Conservation (phyloP, 2,113 vertebrate genomes). For the Natator depressus region DNA sequence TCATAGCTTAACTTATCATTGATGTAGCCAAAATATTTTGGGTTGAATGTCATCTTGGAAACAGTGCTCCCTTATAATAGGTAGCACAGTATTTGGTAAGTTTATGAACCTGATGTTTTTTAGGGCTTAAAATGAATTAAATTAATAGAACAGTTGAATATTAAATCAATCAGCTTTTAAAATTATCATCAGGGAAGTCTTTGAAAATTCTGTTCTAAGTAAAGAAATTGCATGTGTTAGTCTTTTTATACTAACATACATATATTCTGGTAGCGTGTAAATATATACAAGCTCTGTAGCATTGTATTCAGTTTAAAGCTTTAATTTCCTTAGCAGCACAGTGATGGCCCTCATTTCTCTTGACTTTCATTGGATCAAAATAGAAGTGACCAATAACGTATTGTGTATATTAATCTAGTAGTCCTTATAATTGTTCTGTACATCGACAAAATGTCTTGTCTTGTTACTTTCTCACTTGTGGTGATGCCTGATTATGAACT, state of each 20-base stretch:
- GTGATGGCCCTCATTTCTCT: not conserved
- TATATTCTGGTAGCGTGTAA: not conserved
- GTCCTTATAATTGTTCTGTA: not conserved
- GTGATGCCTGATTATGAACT: not conserved
- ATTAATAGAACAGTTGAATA: not conserved
- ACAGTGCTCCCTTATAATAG: not conserved
- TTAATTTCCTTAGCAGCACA: not conserved
- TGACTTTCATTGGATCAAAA: not conserved
- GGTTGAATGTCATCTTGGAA: not conserved
- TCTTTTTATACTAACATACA: not conserved
- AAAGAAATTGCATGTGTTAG: not conserved
- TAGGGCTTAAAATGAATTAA: not conserved
- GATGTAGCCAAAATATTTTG: not conserved
- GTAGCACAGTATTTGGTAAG: not conserved
- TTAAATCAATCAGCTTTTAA: not conserved
- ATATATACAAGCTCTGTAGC: not conserved
- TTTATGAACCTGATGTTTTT: rapidly evolving
- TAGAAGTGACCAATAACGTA: not conserved
- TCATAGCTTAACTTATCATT: not conserved
- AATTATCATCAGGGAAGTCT: not conserved
- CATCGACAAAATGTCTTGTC: not conserved
- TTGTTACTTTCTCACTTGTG: not conserved
- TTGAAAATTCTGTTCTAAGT: not conserved
- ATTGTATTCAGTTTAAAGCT: not conserved
- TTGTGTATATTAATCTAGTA: not conserved